A percentile compares a stretch with the other conserved stretches of the same genome.
These are phyloP conservation scores for Halcyon smyrnensis DNA, from an alignment of 2,797 vertebrate genomes.

Conservation along the genomic window DNA sequence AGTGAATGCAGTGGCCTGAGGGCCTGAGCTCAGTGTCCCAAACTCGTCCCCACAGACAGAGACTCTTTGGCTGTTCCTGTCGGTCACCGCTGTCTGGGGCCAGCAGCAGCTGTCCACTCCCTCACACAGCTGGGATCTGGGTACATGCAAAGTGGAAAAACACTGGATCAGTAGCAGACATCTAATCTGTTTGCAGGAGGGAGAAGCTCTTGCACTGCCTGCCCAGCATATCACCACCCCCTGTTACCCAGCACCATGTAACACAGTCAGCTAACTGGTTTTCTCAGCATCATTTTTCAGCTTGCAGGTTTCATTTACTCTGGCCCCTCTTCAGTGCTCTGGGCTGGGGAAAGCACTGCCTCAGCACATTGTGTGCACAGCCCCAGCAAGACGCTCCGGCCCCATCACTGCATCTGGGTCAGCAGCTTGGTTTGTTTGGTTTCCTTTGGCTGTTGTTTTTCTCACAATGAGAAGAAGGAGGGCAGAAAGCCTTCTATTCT, in stretches of 20 bases:
- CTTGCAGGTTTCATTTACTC: slow-evolving; percentile 1
- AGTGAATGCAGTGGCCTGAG: fast-evolving
- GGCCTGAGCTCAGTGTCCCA: not conserved
- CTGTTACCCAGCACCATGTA: not conserved
- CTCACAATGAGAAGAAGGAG: not conserved
- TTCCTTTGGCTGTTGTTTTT: not conserved
- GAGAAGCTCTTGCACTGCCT: not conserved
- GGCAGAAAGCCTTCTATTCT: not conserved
- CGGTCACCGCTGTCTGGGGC: not conserved
- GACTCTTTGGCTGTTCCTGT: not conserved
- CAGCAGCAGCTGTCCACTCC: not conserved
- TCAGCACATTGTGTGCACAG: not conserved
- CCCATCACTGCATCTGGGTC: not conserved
- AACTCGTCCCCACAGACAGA: not conserved
- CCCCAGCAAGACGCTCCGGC: not conserved
- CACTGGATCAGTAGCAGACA: not conserved
- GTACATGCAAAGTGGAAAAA: not conserved
- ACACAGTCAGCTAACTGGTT: not conserved
- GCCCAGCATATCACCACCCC: not conserved
- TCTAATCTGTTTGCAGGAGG: not conserved
- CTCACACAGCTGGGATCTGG: not conserved
- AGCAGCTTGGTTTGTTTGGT: not conserved
- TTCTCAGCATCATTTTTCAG: slow-evolving; percentile 13
- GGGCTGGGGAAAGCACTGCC: not conserved
- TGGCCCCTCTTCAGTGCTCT: not conserved